Evolutionary conservation across 2,888 invertebrate genomes (phyloP), one percentile per base, ranked within the genome.

Genomic region (Hermaeophaga mercurialis): DNA sequence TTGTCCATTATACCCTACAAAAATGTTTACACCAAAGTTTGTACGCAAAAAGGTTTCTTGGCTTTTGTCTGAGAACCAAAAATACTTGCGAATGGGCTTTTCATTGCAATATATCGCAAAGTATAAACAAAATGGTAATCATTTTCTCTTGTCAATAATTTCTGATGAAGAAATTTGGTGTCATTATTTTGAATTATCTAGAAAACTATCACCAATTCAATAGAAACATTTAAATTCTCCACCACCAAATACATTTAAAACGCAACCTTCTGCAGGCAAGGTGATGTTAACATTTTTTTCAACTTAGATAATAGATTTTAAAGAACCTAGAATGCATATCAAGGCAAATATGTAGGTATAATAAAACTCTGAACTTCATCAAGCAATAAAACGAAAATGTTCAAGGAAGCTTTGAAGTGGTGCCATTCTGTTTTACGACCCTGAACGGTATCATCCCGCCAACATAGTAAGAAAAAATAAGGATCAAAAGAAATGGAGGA

Each of bases 151-250:
- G 22, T 48, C n/a, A 36, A 18, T 33, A 11, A 26, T 26, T 49
- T 26, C 18, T 31, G 11, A n/a, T n/a, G 11, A 31, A 5, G 3
- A n/a, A 31, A n/a, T n/a, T 31, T 31, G 31, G 31, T 31, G 31
- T 31, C 31, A 31, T 31, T 31, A 31, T 31, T 31, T 31, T 31
- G 11, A 31, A 31, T n/a, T 31, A 31, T 31, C 31, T n/a, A 31
- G 31, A 7, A 31, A 31, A n/a, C 31, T 31, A n/a, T 22, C 31
- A 31, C n/a, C 11, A n/a, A 31, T 31, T 5, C 31, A 31, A 6
- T 31, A n/a, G 31, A 31, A 31, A 31, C 31, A n/a, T 31, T 6
- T n/a, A n/a, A n/a, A n/a, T n/a, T n/a, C n/a, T n/a, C n/a, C n/a
- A n/a, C n/a, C n/a, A n/a, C n/a, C n/a, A n/a, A n/a, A n/a, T n/a